A percentile compares a stretch with the other conserved stretches of the same genome.
These are phyloP conservation scores for Elegia similella DNA, from an alignment of 2,888 invertebrate species.

Conservation along the genomic window DNA sequence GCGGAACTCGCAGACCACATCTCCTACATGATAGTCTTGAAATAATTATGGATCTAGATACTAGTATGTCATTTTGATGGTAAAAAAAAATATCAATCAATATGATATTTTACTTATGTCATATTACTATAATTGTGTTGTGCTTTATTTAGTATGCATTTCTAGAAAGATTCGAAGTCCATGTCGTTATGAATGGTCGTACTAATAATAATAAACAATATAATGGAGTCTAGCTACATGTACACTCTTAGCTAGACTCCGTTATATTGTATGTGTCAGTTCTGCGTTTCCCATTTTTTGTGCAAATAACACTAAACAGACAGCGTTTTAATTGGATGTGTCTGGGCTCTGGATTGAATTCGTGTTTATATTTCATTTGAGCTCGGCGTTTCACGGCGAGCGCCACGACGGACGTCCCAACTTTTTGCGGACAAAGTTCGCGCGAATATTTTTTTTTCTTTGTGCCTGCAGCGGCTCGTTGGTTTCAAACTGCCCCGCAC, in stretches of 20 bases:
- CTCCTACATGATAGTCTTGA: no score
- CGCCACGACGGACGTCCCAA: not conserved
- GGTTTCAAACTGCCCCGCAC: not conserved
- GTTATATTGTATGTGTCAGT: not conserved
- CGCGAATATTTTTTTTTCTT: not conserved
- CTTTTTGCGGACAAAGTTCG: not conserved
- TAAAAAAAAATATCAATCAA: no score
- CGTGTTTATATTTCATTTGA: conserved; percentile 1
- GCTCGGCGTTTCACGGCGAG: not conserved
- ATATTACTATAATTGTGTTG: no score
- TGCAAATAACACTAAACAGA: not conserved
- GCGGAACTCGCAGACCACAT: no score
- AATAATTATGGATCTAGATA: no score
- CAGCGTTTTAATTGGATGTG: not conserved
- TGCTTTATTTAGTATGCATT: no score
- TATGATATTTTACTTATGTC: no score
- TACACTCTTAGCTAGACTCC: not conserved
- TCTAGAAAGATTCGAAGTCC: no score
- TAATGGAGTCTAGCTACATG: no score
- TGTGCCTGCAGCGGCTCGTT: not conserved
- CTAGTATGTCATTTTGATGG: no score
- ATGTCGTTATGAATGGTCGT: no score
- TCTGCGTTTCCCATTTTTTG: not conserved
- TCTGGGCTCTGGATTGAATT: not conserved
- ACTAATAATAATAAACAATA: no score